phyloP scores from a whole-genome alignment of 2,797 vertebrate species.

The Molothrus aeneus region DNA sequence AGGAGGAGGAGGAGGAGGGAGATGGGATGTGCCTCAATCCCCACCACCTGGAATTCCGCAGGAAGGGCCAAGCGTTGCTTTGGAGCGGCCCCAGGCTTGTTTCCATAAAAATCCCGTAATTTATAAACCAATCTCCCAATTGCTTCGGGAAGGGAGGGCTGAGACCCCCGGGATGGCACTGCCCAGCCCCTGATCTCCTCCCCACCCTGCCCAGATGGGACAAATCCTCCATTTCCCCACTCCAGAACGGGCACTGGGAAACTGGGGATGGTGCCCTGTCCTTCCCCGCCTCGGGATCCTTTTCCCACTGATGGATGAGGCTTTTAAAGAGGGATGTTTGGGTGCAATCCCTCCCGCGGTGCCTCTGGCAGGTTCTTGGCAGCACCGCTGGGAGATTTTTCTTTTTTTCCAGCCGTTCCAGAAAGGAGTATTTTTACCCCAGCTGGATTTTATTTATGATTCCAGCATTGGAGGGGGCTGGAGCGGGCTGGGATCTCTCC shows the following conservation, averaged over 20 bases:
- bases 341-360: neutral
- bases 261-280: rapidly evolving
- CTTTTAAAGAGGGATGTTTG: neutral
- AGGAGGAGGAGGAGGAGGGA: neutral
- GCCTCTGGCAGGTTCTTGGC: constrained; percentile 54
- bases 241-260: neutral
- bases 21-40: neutral
- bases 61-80: neutral
- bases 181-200: rapidly evolving
- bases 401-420: neutral
- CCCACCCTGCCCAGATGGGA: neutral
- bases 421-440: constrained; percentile 35
- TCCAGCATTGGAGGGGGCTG: neutral
- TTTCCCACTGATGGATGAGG: neutral
- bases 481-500: neutral
- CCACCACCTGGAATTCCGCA: rapidly evolving
- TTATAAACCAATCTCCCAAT: constrained; percentile 16
- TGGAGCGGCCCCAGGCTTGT: neutral
- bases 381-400: neutral
- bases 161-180: neutral
- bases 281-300: neutral
- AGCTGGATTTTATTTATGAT: constrained; percentile 24
- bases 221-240: neutral
- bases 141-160: neutral
- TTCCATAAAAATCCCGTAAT: neutral